Evolutionary conservation across 2,797 vertebrate species (phyloP).

Genomic region (Ceryle rudis): DNA sequence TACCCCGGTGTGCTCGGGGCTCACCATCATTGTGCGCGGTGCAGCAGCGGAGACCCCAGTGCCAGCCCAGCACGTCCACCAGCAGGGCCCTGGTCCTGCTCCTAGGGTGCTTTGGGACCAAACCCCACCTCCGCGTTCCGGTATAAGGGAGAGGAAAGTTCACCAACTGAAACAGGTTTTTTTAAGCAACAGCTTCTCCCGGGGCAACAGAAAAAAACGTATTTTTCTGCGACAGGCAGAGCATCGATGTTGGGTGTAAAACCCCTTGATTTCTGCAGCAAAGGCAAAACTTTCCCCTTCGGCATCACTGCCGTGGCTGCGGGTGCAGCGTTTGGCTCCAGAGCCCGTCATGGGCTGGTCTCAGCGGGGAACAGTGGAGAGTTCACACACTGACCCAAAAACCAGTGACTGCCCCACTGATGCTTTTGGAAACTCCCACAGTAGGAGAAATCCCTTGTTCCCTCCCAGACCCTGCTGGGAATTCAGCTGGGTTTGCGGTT

Average conservation of each 20-base stretch:
- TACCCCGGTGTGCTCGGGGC: too few species aligned
- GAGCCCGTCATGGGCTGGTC: background rate
- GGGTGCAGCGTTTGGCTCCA: fast-evolving
- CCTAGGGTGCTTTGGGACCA: background rate
- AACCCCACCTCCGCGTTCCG: background rate
- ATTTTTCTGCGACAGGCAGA: background rate
- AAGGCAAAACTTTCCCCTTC: background rate
- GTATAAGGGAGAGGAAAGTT: background rate
- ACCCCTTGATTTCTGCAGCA: background rate
- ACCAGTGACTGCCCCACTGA: fast-evolving
- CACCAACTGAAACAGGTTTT: fast-evolving
- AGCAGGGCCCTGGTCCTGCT: too few species aligned
- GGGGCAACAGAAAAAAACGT: fast-evolving
- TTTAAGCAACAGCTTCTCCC: fast-evolving
- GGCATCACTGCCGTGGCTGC: fast-evolving
- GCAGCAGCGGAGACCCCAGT: background rate
- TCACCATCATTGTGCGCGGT: fast-evolving
- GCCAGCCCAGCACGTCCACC: background rate
- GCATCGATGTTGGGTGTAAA: fast-evolving
- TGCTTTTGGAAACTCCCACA: fast-evolving
- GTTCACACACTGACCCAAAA: fast-evolving
- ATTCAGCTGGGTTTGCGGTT: background rate
- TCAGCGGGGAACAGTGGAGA: background rate
- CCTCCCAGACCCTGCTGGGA: background rate
- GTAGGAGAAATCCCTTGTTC: background rate